Base-by-base conservation (phyloP, 2,888 invertebrate species). In the Eupsilia transversa region DNA sequence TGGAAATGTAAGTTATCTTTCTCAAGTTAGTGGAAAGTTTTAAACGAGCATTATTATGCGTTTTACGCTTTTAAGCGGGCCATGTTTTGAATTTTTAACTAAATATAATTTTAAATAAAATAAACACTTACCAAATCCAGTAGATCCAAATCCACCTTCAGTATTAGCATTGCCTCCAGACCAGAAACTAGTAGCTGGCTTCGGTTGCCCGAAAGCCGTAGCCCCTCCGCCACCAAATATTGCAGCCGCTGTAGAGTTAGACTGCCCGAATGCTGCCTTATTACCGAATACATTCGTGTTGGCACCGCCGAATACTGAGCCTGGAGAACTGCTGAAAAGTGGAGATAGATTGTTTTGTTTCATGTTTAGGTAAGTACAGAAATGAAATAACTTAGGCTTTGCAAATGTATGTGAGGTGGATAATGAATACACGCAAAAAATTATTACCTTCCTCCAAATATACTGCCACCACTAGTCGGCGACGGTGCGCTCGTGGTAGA, bases 401-500 rank as follows among this genome's bases (percentile, higher is more conserved):
- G 17, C 17, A 54, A 56, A 43, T 41, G 9, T 60, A 43, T 3
- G 10, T 41, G 30, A 46, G 2, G 12, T 59, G 20, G 9, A 20
- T 12, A 46, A 46, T 23, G 0, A 27, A 59, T 67, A 30, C 6
- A 27, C n/a, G 43, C 2, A 41, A n/a, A 57, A 61, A 12, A 6
- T 2, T 30, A 82, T 91, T 89, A 95, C 96, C 94, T 91, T 84
- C 92, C 91, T 35, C 94, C 95, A 85, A 96, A 96, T 80, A 95
- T 93, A 84, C 90, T 95, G 63, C 94, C 94, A 10, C 93, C 92
- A 57, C 89, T 92, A 2, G 87, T 85, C 38, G 88, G 92, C 9
- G 93, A 87, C 0, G 94, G 88, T 0, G 95, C 93, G 64, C 88
- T 94, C 0, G 95, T 95, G 0, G 96, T 94, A 0, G 96, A 96